Evolutionary conservation across 2,797 vertebrate genomes (phyloP).

Genomic region (Phrynocephalus guinanensis): DNA sequence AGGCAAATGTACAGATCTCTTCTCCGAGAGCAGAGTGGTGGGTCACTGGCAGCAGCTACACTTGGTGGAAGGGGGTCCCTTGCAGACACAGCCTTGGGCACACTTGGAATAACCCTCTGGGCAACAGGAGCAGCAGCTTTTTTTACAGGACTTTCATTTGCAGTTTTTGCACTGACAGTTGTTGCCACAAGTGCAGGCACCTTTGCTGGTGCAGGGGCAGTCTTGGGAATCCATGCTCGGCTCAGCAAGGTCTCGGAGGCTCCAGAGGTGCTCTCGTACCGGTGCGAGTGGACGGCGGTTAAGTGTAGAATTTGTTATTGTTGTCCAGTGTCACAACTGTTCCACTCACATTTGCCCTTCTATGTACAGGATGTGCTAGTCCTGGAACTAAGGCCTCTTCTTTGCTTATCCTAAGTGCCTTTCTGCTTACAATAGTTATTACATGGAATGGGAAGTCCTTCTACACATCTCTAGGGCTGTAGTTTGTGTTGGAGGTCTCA

Average conservation of each 20-base stretch:
- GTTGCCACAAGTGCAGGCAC: too few species aligned
- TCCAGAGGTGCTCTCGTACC: too few species aligned
- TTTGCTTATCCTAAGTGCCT: not conserved
- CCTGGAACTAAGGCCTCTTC: too few species aligned
- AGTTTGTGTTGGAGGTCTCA: not conserved
- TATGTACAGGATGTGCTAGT: not conserved
- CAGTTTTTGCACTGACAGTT: too few species aligned
- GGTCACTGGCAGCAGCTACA: slow-evolving; percentile 89
- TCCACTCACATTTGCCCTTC: not conserved
- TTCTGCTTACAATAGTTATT: not conserved
- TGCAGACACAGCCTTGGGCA: slow-evolving; percentile 91
- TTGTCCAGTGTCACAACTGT: too few species aligned
- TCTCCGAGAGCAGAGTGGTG: rapidly evolving
- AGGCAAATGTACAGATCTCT: slow-evolving; percentile 27
- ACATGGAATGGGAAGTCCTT: not conserved
- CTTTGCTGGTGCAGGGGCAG: too few species aligned
- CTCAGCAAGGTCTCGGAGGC: too few species aligned
- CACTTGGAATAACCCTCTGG: slow-evolving; percentile 89
- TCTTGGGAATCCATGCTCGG: too few species aligned
- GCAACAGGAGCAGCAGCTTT: slow-evolving; percentile 85
- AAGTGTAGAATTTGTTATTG: too few species aligned
- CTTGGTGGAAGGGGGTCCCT: slow-evolving; percentile 82
- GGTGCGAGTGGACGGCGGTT: too few species aligned
- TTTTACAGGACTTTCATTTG: too few species aligned
- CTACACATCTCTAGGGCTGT: not conserved